phyloP scores from a whole-genome alignment of 1,140 invertebrate genomes.

The Zaprionus vittiger region DNA sequence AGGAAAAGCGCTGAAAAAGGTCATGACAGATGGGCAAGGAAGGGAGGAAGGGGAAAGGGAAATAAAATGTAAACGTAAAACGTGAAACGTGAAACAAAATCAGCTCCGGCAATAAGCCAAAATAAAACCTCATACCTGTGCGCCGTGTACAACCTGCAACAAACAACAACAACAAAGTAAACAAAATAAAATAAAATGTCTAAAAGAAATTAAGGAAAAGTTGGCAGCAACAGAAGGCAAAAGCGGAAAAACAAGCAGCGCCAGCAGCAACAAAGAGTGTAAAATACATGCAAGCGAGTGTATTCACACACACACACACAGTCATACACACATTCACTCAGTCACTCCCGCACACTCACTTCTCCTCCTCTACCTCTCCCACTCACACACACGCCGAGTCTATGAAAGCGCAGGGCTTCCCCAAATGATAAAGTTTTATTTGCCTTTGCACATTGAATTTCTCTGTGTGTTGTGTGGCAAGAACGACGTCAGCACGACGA shows the following conservation, averaged over 20 bases:
- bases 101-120: conserved; percentile 64
- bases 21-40: conserved; percentile 52
- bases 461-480: conserved; percentile 47
- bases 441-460: conserved; percentile 74
- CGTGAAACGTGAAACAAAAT: conserved; percentile 59
- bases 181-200: conserved; percentile 36
- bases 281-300: conserved; percentile 47
- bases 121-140: conserved; percentile 76
- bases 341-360: conserved; percentile 15
- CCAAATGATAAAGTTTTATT: conserved; percentile 83
- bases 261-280: conserved; percentile 31
- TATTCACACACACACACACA: conserved; percentile 37
- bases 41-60: conserved; percentile 28
- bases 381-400: conserved; percentile 50
- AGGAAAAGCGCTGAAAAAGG: conserved; percentile 56
- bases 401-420: conserved; percentile 80
- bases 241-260: conserved; percentile 57
- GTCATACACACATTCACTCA: conserved; percentile 32
- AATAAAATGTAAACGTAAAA: conserved; percentile 46
- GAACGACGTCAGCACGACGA: conserved; percentile 45
- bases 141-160: conserved; percentile 38
- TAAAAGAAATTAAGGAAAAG: conserved; percentile 76
- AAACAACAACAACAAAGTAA: conserved; percentile 33
- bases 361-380: background rate
- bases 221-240: conserved; percentile 52